Conservation (phyloP, 2,113 vertebrate genomes). For the cattle (Bos taurus) region ARS-UCD2.0 NC_037342.1:45359001-45359500, state of each 20-base stretch:
- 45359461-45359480: neutral
- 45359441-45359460: neutral
- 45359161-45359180: neutral
- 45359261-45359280: neutral
- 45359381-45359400: neutral
- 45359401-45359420: neutral
- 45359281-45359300: neutral
- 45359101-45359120: neutral
- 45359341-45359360: neutral
- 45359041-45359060: neutral
- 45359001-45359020: neutral
- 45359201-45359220: neutral
- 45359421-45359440: neutral
- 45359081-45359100: neutral
- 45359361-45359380: neutral
- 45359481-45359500: neutral
- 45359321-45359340: neutral
- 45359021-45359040: neutral
- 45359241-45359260: neutral
- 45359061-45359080: neutral
- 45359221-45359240: neutral
- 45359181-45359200: neutral
- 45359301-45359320: neutral
- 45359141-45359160: neutral
- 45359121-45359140: neutral